Conservation (phyloP, 2,888 invertebrate species). For the Drosophila cognata region DNA sequence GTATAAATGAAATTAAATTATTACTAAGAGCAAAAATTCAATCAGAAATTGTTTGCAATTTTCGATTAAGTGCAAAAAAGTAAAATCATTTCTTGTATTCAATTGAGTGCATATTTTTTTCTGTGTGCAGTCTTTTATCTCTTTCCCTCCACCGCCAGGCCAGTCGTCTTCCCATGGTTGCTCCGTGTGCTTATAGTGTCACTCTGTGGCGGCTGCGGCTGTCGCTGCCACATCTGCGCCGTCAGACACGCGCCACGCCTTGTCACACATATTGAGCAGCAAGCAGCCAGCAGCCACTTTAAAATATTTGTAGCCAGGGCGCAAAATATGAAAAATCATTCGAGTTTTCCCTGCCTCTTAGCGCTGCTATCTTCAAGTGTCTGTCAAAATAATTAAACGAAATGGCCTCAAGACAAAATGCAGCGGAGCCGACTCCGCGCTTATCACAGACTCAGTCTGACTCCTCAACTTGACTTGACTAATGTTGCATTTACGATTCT, state of each 20-base stretch:
- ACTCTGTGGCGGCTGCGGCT: slow-evolving; percentile 47
- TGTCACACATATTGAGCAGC: slow-evolving; percentile 38
- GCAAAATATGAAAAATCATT: slow-evolving; percentile 74
- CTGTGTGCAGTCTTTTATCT: slow-evolving; percentile 10
- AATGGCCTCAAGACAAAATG: slow-evolving; percentile 72
- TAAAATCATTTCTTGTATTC: background rate
- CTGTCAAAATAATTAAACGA: slow-evolving; percentile 80
- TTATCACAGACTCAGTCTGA: slow-evolving; percentile 55
- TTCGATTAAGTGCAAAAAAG: background rate
- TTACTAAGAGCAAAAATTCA: background rate
- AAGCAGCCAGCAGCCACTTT: slow-evolving; percentile 34
- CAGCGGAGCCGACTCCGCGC: slow-evolving; percentile 40
- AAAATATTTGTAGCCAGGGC: slow-evolving; percentile 42
- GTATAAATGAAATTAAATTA: background rate
- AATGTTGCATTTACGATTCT: slow-evolving; percentile 68
- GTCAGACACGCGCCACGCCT: slow-evolving; percentile 59
- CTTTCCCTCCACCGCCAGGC: background rate
- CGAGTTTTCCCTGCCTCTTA: slow-evolving; percentile 19
- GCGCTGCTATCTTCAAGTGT: slow-evolving; percentile 60
- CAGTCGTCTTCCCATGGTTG: slow-evolving; percentile 43
- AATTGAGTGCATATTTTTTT: background rate
- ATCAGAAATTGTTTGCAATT: background rate
- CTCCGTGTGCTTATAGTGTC: slow-evolving; percentile 58
- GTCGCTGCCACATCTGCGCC: slow-evolving; percentile 32
- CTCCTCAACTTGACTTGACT: slow-evolving; percentile 60